Evolutionary conservation across 1,140 invertebrate species (phyloP), one percentile per base, ranked within the genome.

Genomic region (Diploscapter pachys): DNA sequence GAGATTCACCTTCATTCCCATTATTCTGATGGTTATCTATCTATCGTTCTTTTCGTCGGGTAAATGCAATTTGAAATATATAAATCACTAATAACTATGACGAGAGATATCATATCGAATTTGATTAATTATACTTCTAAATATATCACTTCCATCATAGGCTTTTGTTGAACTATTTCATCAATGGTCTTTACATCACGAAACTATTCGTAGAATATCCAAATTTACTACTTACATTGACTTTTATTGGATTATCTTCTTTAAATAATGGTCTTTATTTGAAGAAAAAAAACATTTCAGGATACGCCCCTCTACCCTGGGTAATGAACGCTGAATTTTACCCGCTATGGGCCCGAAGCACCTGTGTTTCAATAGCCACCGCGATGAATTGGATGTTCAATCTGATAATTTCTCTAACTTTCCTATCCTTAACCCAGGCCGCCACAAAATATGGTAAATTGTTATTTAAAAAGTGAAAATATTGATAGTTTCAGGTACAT

Each of bases 311-410:
- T 13, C 89, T 91, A 87, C 90, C 90, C 54, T 90, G 90, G 90
- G 90, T 90, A 4, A 88, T 90, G n/a, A 90, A 90, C 81, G 89
- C 89, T n/a, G 90, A 90, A 83, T 90, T 90, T 65, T 91, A 89
- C 82, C 90, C 90, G 5, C 81, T 89, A 54, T 90, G 90, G 90
- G 89, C 89, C 9, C 80, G 90, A 66, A 86, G 89, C 71, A 88
- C 88, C 2, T 89, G 89, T 61, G 89, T 87, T 71, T 87, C 89
- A 9, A 85, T 89, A 13, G 85, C 89, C 5, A 90, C 90, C 6
- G 88, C 89, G 13, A 83, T 86, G 55, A 90, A 90, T 82, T 91
- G 90, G 90, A 73, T 87, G 0, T 88, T 86, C 76, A 91, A 91
- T 83, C 82, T 90, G 13, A 76, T 89, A 11, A 87, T 90, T 11